Evolutionary conservation across 2,888 invertebrate genomes (phyloP), one percentile per base, ranked within the genome.

Genomic region (Tenthredo scrophulariae): DNA sequence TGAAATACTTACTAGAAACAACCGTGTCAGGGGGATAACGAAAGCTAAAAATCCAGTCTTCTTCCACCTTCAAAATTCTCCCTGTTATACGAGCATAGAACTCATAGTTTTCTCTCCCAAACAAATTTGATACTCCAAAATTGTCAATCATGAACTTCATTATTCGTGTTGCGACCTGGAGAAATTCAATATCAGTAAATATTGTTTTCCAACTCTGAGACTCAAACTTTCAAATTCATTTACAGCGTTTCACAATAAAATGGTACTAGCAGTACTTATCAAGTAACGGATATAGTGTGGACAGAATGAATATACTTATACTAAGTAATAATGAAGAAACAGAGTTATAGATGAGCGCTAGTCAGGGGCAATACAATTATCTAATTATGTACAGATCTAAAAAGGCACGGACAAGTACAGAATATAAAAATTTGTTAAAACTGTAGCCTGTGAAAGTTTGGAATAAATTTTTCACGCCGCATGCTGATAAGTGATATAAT

Each of bases 91-190:
- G 95, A 40, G 98, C 98, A 94, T 99, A 99, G 93, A 97, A 99
- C 94, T 98, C 98, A 93, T 99, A 99, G 94, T 98, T 98, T 86
- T 97, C 97, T 80, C 97, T 96, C 1, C 99, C 99, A 93, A 99
- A 99, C 89, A 99, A 95, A 93, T 99, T 98, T 87, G 98, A 97
- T 54, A 98, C 97, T 86, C 99, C 98, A 94, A 99, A 99, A 94
- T 98, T 98, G 93, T 99, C 98, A 91, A 99, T 99, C 93, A 99
- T 96, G 93, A 98, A 97, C 92, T 98, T 98, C 97, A 99, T 98
- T 88, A 99, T 98, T 91, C 97, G 96, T 54, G 99, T 98, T 88
- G 99, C 99, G 92, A 98, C 97, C 97, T 98, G 93, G 86, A 86
- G 86, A 87, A 80, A 77, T 54, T 54, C 22, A 43, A 74, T 22